Evolutionary conservation across 2,113 vertebrate genomes (phyloP), one percentile per base, ranked within the genome.

Genomic region (Corythoichthys intestinalis): DNA sequence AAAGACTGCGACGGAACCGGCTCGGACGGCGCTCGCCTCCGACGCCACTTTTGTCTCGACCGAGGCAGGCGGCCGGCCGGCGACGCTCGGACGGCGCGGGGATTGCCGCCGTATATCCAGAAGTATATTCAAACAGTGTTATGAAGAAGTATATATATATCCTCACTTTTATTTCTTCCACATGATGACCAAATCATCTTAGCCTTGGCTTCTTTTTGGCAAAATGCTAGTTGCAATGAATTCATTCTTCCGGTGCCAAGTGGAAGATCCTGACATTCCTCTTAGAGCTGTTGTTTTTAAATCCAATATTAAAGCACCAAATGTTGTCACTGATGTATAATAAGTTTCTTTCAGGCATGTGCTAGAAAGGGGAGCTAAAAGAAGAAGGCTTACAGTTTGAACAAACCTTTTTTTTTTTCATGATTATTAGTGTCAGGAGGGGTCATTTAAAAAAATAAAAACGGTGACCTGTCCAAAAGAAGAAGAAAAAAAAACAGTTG

Each of bases 201-300:
- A 44, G 4, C 41, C 9, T 44, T 28, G 20, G 20, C 20, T 44
- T 44, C 41, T 8, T 44, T 44, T 44, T 44, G 2, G 20, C 20
- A 28, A 28, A 28, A 44, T 44, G 41, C 41, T 44, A 44, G 9
- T 44, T 44, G 1, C 6, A 44, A 44, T 44, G 41, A 6, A 1
- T 44, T 8, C 41, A 44, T 44, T 44, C 41, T 44, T 44, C 6
- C 41, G 1, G 6, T 1, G 41, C 73, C 75, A 84, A 68, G 71
- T 71, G 75, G 13, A 71, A 85, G 68, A 67, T 83, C 73, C 83
- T 69, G 67, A 88, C 88, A 91, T 91, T 92, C 89, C 87, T 80
- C 78, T 85, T 79, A 79, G 75, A 86, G 83, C 75, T 64, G 77
- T 90, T 44, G 6, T 44, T 44, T 44, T 44, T 44, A 5, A 44